Percentiles rank a stretch among this genome's conserved stretches.
These are phyloP conservation scores for Shargacucullia verbasci DNA, from an alignment of 2,888 invertebrate species.

Conservation along the genomic window DNA sequence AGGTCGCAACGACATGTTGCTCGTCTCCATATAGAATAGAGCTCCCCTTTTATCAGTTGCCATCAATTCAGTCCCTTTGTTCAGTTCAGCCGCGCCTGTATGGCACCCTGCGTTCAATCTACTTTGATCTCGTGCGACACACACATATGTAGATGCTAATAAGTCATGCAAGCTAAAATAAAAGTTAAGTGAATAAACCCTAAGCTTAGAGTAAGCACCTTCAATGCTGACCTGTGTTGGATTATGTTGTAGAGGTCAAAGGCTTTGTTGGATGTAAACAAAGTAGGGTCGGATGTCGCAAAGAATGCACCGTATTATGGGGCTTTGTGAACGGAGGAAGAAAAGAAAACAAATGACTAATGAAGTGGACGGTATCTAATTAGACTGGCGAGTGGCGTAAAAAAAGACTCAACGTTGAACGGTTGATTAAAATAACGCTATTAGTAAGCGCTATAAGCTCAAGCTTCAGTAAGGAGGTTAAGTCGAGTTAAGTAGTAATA, in stretches of 20 bases:
- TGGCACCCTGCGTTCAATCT: constrained; percentile 62
- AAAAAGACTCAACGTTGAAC: constrained; percentile 40
- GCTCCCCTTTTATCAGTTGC: constrained; percentile 68
- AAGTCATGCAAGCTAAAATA: constrained; percentile 11
- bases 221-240: constrained; percentile 32
- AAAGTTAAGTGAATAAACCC: constrained; percentile 16
- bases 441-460: constrained; percentile 42
- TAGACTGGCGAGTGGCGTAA: constrained; percentile 46
- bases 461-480: constrained; percentile 48
- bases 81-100: constrained; percentile 57
- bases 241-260: constrained; percentile 33
- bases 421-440: constrained; percentile 50
- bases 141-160: constrained; percentile 16
- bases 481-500: constrained; percentile 32
- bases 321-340: constrained; percentile 15
- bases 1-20: constrained; percentile 76
- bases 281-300: constrained; percentile 10
- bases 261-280: constrained; percentile 29
- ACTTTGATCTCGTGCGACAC: constrained; percentile 62
- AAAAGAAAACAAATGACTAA: constrained; percentile 56
- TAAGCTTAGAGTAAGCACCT: constrained; percentile 32
- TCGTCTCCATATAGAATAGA: constrained; percentile 54
- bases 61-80: constrained; percentile 74
- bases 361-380: constrained; percentile 60
- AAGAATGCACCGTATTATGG: constrained; percentile 25